phyloP scores from a whole-genome alignment of 30 jellyfish, hydroid and myxozoan genomes.

The Aurelia sp. region DNA sequence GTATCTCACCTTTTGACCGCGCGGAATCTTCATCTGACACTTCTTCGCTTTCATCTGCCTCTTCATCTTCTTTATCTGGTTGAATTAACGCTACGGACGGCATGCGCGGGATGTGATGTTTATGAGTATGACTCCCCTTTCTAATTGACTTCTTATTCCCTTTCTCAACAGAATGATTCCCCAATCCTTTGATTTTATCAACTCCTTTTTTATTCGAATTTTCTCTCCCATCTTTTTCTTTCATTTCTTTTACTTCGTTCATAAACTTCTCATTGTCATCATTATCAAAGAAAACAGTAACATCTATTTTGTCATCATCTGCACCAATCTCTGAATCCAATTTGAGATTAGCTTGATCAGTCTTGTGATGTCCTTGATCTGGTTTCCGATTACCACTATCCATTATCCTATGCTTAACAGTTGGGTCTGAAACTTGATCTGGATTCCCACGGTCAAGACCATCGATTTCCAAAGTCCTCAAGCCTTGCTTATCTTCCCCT shows the following conservation, averaged over 20 bases:
- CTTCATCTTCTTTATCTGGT: slow-evolving; percentile 48
- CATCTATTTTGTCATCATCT: slow-evolving; percentile 57
- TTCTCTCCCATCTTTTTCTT: neutral
- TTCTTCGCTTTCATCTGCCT: slow-evolving; percentile 22
- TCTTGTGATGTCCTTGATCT: neutral
- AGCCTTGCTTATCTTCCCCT: neutral
- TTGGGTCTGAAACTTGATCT: neutral
- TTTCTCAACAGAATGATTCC: neutral
- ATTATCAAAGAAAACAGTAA: slow-evolving; percentile 73
- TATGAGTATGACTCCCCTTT: neutral
- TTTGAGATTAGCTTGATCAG: slow-evolving; percentile 6
- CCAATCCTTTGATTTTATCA: neutral
- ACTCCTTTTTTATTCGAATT: neutral
- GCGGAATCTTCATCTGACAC: slow-evolving; percentile 48
- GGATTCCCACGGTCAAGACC: neutral
- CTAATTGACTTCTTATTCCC: neutral
- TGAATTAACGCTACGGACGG: slow-evolving; percentile 13
- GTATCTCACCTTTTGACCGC: slow-evolving; percentile 73
- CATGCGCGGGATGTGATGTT: neutral
- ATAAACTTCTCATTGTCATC: slow-evolving; percentile 24
- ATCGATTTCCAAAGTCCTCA: neutral
- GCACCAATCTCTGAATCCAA: slow-evolving; percentile 44
- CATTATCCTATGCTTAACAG: slow-evolving; percentile 4
- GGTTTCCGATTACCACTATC: neutral
- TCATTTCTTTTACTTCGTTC: slow-evolving; percentile 33